Conservation (phyloP, 2,797 vertebrate genomes). For the Anableps anableps region DNA sequence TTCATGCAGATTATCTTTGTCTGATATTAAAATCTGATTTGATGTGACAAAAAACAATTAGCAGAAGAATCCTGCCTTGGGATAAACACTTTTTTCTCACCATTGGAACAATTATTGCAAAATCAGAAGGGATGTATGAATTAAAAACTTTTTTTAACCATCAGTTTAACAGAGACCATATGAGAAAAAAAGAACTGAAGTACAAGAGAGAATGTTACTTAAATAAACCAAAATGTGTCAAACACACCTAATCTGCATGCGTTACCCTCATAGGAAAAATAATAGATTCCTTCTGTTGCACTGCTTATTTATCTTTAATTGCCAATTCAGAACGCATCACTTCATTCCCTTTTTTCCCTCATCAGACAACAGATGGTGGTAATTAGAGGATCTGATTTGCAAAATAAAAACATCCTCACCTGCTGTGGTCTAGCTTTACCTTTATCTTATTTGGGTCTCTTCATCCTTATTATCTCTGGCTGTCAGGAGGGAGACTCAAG, state of each 20-base stretch:
- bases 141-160: not conserved
- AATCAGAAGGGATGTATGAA: not conserved
- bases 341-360: constrained; percentile 25
- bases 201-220: not conserved
- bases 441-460: constrained; percentile 53
- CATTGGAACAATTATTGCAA: not conserved
- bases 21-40: no score
- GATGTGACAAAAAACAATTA: not conserved
- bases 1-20: not conserved
- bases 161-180: not conserved
- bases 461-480: constrained; percentile 44
- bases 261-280: constrained; percentile 40
- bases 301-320: constrained; percentile 43
- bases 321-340: constrained; percentile 31
- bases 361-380: constrained; percentile 58
- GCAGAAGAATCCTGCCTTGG: not conserved
- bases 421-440: constrained; percentile 35
- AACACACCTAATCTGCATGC: constrained; percentile 11
- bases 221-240: constrained; percentile 12
- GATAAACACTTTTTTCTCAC: no score
- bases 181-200: not conserved
- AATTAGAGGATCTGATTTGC: constrained; percentile 61
- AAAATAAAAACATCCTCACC: constrained; percentile 49
- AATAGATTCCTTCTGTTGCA: constrained; percentile 24
- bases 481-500: constrained; percentile 46